These are phyloP conservation scores for Sterrhoptilus dennistouni DNA, from an alignment of 2,113 vertebrate species.

Conservation along the genomic window DNA sequence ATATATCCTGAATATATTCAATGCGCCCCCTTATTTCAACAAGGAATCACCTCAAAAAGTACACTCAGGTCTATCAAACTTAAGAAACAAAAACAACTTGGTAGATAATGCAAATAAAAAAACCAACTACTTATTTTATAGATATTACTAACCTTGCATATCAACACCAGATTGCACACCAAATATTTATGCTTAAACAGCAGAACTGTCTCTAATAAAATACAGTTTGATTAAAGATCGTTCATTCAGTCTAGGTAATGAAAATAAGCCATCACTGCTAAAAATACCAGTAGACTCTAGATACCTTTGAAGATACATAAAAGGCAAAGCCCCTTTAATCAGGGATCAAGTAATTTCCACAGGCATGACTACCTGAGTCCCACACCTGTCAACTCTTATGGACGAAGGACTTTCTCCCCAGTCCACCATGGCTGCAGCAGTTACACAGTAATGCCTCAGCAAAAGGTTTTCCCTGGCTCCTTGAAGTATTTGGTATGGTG, in stretches of 20 bases:
- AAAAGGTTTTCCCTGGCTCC: not conserved
- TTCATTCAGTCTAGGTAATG: not conserved
- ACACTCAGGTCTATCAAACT: not conserved
- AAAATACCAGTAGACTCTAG: not conserved
- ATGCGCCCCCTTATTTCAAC: not conserved
- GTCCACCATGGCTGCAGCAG: not conserved
- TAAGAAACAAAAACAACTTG: not conserved
- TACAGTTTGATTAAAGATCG: not conserved
- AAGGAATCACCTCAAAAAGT: not conserved
- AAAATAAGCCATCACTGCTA: not conserved
- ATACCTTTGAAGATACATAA: not conserved
- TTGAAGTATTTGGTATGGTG: not conserved
- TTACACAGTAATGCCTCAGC: not conserved
- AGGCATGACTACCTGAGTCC: not conserved
- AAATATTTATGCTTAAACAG: slow-evolving; percentile 30
- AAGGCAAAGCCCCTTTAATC: not conserved
- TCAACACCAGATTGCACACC: not conserved
- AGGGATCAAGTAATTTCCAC: not conserved
- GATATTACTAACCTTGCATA: not conserved
- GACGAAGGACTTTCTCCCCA: not conserved
- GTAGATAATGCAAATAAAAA: not conserved
- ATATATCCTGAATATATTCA: not conserved
- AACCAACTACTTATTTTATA: not conserved
- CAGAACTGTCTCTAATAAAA: not conserved
- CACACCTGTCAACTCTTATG: not conserved